Conservation (phyloP, 2,113 vertebrate genomes). For the Bos taurus region DNA sequence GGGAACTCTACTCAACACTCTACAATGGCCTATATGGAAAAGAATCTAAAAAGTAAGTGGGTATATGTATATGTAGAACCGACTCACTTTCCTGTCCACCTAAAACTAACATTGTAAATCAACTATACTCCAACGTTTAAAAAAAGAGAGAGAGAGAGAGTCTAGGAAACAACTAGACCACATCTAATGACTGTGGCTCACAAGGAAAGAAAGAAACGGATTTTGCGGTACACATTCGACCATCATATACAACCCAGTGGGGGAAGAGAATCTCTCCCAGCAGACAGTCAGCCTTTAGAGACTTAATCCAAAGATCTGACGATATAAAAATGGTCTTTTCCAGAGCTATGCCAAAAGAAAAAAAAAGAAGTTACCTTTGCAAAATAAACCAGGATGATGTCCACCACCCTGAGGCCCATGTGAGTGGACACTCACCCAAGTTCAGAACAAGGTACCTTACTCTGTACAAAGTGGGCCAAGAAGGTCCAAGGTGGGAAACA, state of each 20-base stretch:
- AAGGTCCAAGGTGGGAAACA: background rate
- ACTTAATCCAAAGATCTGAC: background rate
- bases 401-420: background rate
- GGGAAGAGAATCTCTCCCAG: background rate
- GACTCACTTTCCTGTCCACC: background rate
- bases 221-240: background rate
- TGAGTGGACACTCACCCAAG: background rate
- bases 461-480: background rate
- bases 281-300: background rate
- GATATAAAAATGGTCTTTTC: background rate
- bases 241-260: background rate
- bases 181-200: background rate
- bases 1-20: background rate
- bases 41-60: background rate
- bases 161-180: background rate
- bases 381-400: background rate
- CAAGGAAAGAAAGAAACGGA: background rate
- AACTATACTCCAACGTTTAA: background rate
- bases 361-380: background rate
- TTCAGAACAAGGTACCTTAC: background rate
- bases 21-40: background rate
- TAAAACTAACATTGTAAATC: background rate
- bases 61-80: background rate
- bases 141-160: background rate
- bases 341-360: background rate